These are phyloP conservation scores for Thera britannica DNA, from an alignment of 2,888 invertebrate species.

Conservation along the genomic window DNA sequence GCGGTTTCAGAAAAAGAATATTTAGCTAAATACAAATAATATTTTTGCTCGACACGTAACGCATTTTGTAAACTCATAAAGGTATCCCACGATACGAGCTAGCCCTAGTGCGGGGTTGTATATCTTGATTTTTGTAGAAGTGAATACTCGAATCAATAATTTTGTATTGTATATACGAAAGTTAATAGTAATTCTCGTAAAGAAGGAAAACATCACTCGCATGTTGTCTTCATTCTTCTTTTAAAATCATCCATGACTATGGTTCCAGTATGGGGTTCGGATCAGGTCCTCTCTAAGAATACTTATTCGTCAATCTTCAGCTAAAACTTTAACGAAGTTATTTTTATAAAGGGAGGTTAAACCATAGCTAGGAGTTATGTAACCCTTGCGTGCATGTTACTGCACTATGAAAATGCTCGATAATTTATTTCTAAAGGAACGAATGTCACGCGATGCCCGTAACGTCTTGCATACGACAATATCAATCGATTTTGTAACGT, in stretches of 20 bases:
- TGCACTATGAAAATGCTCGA: conserved; percentile 37
- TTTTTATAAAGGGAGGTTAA: conserved; percentile 5
- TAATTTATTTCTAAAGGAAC: conserved; percentile 36
- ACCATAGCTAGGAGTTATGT: conserved; percentile 28
- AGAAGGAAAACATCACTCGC: background rate
- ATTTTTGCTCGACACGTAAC: no score
- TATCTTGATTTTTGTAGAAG: no score
- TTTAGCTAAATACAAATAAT: no score
- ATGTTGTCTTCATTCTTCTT: no score
- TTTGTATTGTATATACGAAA: background rate
- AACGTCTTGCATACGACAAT: conserved; percentile 27
- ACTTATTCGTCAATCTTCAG: background rate
- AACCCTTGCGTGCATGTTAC: conserved; percentile 36
- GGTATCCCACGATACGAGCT: no score
- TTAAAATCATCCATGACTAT: no score
- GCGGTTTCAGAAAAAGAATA: no score
- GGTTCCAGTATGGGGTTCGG: background rate
- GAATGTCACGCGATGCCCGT: conserved; percentile 38
- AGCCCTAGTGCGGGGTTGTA: no score
- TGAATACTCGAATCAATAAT: no score
- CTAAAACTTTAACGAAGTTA: background rate
- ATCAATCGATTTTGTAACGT: background rate
- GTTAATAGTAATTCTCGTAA: background rate
- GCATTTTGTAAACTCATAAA: no score
- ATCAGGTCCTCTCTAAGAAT: background rate